Base-by-base conservation (phyloP, 1,140 invertebrate genomes). In the Drosophila baimaii region DNA sequence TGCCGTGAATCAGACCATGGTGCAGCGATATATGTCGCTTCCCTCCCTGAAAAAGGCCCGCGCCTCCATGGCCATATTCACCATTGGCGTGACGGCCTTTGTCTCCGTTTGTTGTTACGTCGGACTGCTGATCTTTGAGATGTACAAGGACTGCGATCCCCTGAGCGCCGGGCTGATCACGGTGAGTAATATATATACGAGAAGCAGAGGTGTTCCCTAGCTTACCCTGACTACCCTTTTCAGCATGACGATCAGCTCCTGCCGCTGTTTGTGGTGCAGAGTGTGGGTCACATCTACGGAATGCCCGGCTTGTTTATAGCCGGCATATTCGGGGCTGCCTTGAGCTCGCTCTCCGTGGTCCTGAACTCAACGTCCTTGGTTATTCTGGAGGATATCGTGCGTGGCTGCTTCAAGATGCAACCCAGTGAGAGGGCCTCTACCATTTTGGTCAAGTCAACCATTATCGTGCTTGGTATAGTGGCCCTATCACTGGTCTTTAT, bases 1-100 rank as follows among this genome's bases (percentile, higher is more conserved):
- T 88, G 95, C 96, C 9, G 95, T 97, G n/a, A 97, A 98, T 93
- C 97, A 98, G 92, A 96, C 96, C 12, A 96, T 97, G 94, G 95
- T 98, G 0, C 97, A 98, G 86, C 93, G 97, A 43, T 97, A 97
- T 68, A 95, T 96, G 71, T 95, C 96, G 0, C 91, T 97, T 61
- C 94, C 95, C 1, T 94, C 93, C 13, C 93, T 95, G 43, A 93
- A 94, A 92, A 93, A 94, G 84, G 95, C 96, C 68, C 92, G 94
- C 91, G 81, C 94, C 58, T 94, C 95, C 2, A 91, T 96, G 56
- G 92, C 91, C 15, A 93, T 95, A 73, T 96, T 96, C 89, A 95
- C 94, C n/a, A 66, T 95, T 51, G 95, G 95, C 8, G 93, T 95
- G 1, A 93, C 94, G 35, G 68, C 94, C 19, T 95, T 96, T 54